These are phyloP conservation scores for Panzeria rudis DNA, from an alignment of 2,888 invertebrate species.

Conservation along the genomic window DNA sequence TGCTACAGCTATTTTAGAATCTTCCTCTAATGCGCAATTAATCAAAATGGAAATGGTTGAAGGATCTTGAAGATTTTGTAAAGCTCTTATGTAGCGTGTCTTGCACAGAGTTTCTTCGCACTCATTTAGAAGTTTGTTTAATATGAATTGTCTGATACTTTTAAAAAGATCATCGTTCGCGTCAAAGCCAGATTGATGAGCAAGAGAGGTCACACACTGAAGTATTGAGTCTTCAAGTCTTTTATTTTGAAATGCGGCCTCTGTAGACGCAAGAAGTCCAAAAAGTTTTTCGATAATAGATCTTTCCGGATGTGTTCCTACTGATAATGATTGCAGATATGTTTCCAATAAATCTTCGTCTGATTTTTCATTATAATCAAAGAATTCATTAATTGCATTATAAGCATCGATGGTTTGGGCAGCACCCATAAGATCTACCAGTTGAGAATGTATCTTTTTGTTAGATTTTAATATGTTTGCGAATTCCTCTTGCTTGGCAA, in stretches of 20 bases:
- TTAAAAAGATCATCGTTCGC: conserved; percentile 76
- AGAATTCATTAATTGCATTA: conserved; percentile 87
- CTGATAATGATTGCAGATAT: conserved; percentile 89
- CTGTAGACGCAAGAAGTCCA: conserved; percentile 77
- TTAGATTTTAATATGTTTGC: conserved; percentile 83
- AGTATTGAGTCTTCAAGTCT: conserved; percentile 88
- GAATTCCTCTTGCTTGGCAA: conserved; percentile 85
- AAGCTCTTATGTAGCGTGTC: conserved; percentile 86
- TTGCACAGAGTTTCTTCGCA: conserved; percentile 86
- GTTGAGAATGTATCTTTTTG: conserved; percentile 84
- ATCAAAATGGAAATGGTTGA: conserved; percentile 86
- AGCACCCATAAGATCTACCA: conserved; percentile 89
- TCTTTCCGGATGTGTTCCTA: conserved; percentile 87
- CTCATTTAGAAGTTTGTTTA: conserved; percentile 82
- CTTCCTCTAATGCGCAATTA: conserved; percentile 84
- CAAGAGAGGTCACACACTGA: conserved; percentile 87
- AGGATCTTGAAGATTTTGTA: conserved; percentile 88
- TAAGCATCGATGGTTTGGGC: conserved; percentile 88
- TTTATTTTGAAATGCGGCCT: conserved; percentile 84
- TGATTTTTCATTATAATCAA: conserved; percentile 85
- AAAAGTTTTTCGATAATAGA: conserved; percentile 83
- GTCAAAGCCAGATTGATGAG: conserved; percentile 83
- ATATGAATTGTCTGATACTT: conserved; percentile 54
- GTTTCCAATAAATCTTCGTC: conserved; percentile 87
- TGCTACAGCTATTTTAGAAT: conserved; percentile 86